Percentiles rank a stretch among this genome's conserved stretches.
phyloP scores from a whole-genome alignment of 2,113 vertebrate genomes.

The Forbesichthys agassizii region DNA sequence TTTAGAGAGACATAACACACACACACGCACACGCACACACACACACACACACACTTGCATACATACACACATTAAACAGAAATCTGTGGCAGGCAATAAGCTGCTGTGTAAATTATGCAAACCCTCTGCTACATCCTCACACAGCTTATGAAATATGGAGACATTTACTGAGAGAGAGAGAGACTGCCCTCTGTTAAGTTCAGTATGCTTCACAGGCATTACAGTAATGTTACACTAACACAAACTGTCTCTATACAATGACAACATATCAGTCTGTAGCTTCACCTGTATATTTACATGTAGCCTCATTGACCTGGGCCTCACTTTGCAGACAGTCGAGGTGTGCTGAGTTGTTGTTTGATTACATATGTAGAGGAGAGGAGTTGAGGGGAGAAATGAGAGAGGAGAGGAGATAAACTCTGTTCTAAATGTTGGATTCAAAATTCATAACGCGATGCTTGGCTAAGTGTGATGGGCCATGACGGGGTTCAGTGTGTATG shows the following conservation, averaged over 20 bases:
- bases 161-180: conserved; percentile 1
- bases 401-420: not conserved
- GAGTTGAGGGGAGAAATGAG: not conserved
- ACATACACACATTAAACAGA: conserved; percentile 12
- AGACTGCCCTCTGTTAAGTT: not conserved
- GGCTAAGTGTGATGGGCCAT: conserved; percentile 47
- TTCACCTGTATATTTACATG: not conserved
- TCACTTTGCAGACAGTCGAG: too few relatives aligned
- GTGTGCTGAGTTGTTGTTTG: too few relatives aligned
- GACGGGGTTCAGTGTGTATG: conserved; percentile 39
- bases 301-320: too few relatives aligned
- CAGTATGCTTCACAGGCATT: too few relatives aligned
- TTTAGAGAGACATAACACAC: not conserved
- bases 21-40: not conserved
- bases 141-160: conserved; percentile 65
- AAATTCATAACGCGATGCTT: conserved; percentile 47
- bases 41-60: not conserved
- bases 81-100: conserved; percentile 54
- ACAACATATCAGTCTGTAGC: not conserved
- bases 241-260: too few relatives aligned
- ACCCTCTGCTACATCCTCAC: conserved; percentile 50
- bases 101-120: conserved; percentile 66
- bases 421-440: conserved; percentile 42
- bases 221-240: not conserved
- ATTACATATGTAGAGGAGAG: too few relatives aligned